A percentile compares a stretch with the other conserved stretches of the same genome.
Conservation (phyloP, 2,113 vertebrate species). For the Cinclus mexicanus region DNA sequence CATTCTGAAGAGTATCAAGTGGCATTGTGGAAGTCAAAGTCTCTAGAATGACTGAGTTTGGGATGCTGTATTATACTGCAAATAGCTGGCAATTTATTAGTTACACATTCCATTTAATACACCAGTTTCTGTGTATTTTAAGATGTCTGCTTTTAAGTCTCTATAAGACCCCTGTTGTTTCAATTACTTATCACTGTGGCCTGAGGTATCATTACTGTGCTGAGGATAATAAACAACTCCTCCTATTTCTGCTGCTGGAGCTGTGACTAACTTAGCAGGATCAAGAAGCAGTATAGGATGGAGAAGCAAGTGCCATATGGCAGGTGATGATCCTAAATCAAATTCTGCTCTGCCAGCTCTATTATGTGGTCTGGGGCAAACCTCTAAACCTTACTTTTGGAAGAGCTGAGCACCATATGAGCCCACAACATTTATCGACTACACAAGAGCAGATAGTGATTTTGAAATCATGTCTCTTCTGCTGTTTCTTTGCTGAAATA, state of each 20-base stretch:
- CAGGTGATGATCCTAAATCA: not conserved
- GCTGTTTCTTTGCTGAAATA: not conserved
- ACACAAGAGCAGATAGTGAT: not conserved
- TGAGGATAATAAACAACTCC: conserved; percentile 44
- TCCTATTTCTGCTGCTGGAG: conserved; percentile 31
- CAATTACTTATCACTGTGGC: conserved; percentile 58
- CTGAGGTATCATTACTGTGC: conserved; percentile 38
- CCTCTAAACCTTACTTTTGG: not conserved
- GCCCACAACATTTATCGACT: not conserved
- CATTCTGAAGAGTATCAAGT: not conserved
- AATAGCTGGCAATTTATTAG: conserved; percentile 31
- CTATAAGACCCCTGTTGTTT: conserved; percentile 49
- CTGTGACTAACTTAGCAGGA: conserved; percentile 37
- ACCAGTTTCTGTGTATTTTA: conserved; percentile 26
- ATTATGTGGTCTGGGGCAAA: not conserved
- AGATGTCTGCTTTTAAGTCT: conserved; percentile 26
- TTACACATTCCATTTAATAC: conserved; percentile 33
- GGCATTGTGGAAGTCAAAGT: not conserved
- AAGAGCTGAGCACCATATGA: not conserved
- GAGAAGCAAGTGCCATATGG: not conserved
- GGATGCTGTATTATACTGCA: not conserved
- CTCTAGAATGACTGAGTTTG: not conserved
- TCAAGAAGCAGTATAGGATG: conserved; percentile 7
- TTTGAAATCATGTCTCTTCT: not conserved
- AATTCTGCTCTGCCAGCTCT: not conserved